Base-by-base conservation (phyloP, 2,888 invertebrate genomes). In the Dendrolimus pini region DNA sequence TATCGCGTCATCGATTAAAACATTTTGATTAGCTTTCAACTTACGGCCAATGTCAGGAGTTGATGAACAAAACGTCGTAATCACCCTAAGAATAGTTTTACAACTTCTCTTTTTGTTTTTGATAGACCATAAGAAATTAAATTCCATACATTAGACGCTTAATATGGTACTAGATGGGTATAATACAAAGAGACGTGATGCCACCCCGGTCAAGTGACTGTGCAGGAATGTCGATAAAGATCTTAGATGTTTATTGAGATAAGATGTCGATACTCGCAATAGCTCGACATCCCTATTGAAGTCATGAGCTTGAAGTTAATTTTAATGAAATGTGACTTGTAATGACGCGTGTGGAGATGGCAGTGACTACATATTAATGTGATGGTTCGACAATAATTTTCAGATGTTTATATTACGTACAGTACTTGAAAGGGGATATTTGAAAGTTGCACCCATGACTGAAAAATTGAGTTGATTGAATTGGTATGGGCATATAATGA, bases 21-120 rank as follows among this genome's bases (percentile, higher is more conserved):
- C 89, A 89, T 89, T 89, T 89, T 89, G 89, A 89, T 89, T 89
- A 89, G 88, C 88, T 89, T 87, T 89, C 89, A 87, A 87, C 86
- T 87, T 85, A 88, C 83, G 82, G 82, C 82, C 83, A 83, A 88
- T 86, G 88, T 86, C 85, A 85, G 87, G 82, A 82, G 83, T 81
- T 78, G 77, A 67, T 78, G 74, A 72, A 75, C 74, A 69, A 81
- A 86, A 87, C 75, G 84, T 77, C 83, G 68, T 83, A 85, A 84
- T 76, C 76, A 78, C 84, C 85, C 83, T 83, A 78, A 78, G 68
- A 71, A 71, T 70, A 72, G 71, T 73, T 78, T 74, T 65, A 75
- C 66, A 78, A 80, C 76, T 78, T 72, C 82, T 80, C 83, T 72
- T 83, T 85, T 74, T 72, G 70, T 72, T 70, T 72, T 74, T 68